Conservation (phyloP, 2,888 invertebrate species). For the Tiphia femorata region DNA sequence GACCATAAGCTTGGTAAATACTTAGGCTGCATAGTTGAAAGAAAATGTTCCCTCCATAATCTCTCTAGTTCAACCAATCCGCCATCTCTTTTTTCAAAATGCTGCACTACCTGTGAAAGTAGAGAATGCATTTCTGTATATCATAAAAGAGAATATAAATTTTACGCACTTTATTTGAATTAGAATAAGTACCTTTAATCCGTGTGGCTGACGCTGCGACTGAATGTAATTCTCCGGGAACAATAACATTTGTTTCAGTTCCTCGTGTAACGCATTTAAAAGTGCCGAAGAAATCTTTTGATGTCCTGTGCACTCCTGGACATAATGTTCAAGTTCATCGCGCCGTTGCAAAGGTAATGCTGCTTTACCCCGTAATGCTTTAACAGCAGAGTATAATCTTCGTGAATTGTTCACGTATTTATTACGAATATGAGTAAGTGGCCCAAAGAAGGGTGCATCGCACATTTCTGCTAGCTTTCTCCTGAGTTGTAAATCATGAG, state of each 20-base stretch:
- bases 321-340: slow-evolving; percentile 53
- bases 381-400: slow-evolving; percentile 74
- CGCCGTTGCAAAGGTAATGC: slow-evolving; percentile 51
- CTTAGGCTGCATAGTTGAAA: slow-evolving; percentile 79
- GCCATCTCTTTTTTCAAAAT: slow-evolving; percentile 70
- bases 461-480: slow-evolving; percentile 74
- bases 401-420: slow-evolving; percentile 65
- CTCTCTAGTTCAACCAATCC: slow-evolving; percentile 79
- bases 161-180: neutral
- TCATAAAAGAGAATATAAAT: neutral
- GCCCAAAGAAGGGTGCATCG: slow-evolving; percentile 74
- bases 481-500: slow-evolving; percentile 74
- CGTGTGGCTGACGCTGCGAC: slow-evolving; percentile 55
- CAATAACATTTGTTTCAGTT: slow-evolving; percentile 38
- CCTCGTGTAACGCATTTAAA: slow-evolving; percentile 48
- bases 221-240: slow-evolving; percentile 21
- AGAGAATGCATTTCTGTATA: neutral
- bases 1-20: slow-evolving; percentile 84
- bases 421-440: slow-evolving; percentile 46
- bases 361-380: slow-evolving; percentile 70
- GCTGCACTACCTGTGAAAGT: slow-evolving; percentile 75
- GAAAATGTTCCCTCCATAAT: slow-evolving; percentile 83
- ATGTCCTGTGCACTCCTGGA: slow-evolving; percentile 50
- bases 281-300: slow-evolving; percentile 47
- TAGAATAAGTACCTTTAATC: slow-evolving; percentile 50